Conservation (phyloP, 2,113 vertebrate genomes). For the Rissa tridactyla region DNA sequence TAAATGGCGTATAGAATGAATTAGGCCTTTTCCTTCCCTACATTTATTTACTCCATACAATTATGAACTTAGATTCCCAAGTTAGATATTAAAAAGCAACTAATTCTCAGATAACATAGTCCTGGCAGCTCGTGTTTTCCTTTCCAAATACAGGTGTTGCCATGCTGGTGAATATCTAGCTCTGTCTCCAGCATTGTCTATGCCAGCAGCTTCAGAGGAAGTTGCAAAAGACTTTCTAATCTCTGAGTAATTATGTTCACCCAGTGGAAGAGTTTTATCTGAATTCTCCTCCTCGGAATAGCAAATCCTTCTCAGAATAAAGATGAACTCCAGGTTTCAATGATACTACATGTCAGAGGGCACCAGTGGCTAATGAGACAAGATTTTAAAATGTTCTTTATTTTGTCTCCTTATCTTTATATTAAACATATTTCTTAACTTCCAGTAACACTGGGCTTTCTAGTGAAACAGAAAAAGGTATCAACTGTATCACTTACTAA, state of each 20-base stretch:
- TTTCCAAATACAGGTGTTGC: neutral
- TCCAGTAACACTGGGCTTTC: neutral
- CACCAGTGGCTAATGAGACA: neutral
- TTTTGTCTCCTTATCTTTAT: neutral
- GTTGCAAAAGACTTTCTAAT: neutral
- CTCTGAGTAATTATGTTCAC: neutral
- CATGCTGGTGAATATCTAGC: neutral
- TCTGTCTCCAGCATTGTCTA: neutral
- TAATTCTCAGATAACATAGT: neutral
- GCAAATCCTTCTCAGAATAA: neutral
- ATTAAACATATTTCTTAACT: neutral
- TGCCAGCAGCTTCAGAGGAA: neutral
- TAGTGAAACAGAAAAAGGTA: neutral
- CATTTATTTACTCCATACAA: neutral
- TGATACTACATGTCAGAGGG: neutral
- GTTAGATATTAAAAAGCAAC: neutral
- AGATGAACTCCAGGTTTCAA: neutral
- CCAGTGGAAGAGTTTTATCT: neutral
- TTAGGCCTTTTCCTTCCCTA: neutral
- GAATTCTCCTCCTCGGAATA: neutral
- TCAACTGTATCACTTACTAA: neutral
- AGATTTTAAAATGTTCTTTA: neutral
- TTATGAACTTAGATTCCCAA: neutral
- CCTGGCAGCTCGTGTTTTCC: neutral
- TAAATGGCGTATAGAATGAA: neutral